Conservation (phyloP, 2,797 vertebrate species). For the Megaceryle alcyon region DNA sequence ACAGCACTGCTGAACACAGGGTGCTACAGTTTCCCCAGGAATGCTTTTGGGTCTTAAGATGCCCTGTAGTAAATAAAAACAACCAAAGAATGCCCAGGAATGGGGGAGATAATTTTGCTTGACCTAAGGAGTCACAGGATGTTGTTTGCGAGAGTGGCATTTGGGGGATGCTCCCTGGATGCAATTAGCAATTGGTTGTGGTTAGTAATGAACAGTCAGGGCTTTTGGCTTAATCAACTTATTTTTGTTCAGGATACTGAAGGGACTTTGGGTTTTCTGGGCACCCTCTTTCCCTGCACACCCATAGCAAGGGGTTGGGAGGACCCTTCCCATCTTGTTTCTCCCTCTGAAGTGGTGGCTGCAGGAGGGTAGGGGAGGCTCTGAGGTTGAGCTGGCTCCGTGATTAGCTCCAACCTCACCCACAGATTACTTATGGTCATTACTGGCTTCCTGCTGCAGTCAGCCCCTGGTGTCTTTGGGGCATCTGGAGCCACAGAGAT, state of each 20-base stretch:
- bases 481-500: neutral
- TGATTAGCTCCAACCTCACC: neutral
- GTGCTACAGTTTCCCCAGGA: neutral
- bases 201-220: neutral
- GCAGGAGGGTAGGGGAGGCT: neutral
- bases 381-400: neutral
- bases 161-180: neutral
- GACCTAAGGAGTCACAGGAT: neutral
- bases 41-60: neutral
- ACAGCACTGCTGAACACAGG: neutral
- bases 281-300: accelerated
- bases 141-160: neutral
- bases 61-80: constrained; percentile 44
- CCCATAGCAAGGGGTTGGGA: accelerated
- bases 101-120: neutral
- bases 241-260: neutral
- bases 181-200: neutral
- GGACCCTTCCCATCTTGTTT: neutral
- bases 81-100: neutral
- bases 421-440: neutral
- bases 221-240: neutral
- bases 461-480: neutral
- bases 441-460: neutral
- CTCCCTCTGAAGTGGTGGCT: neutral
- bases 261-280: neutral